Evolutionary conservation across 2,797 vertebrate species (phyloP).

Genomic region (Cheirogaleus major): DNA sequence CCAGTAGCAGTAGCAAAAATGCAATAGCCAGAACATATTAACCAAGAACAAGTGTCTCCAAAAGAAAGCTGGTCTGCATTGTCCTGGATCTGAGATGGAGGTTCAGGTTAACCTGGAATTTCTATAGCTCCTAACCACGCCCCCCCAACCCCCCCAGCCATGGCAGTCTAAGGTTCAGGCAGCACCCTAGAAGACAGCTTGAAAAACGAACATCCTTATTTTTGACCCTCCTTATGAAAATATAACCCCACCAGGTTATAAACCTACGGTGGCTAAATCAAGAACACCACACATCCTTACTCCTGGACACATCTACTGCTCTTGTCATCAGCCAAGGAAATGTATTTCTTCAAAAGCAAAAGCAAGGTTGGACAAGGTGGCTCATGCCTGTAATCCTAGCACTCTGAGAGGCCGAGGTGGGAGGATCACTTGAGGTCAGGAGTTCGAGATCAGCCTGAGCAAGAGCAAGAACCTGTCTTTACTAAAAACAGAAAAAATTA

Average conservation of each 20-base stretch:
- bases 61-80: not conserved
- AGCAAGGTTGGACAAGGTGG: not conserved
- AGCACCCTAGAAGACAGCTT: not conserved
- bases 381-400: not conserved
- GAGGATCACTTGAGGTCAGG: not conserved
- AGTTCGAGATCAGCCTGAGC: not conserved
- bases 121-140: not conserved
- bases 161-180: not conserved
- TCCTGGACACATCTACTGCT: not conserved
- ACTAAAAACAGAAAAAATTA: not conserved
- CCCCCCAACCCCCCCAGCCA: no score
- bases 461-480: no score
- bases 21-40: not conserved
- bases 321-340: not conserved
- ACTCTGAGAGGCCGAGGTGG: not conserved
- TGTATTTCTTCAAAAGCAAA: conserved; percentile 35
- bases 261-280: not conserved
- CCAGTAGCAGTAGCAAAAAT: not conserved
- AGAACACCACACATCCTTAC: not conserved
- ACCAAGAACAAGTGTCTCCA: not conserved
- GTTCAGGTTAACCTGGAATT: not conserved
- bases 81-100: not conserved
- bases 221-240: not conserved
- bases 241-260: not conserved
- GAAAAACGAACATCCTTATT: not conserved